Base-by-base conservation (phyloP, 2,888 invertebrate genomes). In the Papilio gigon region DNA sequence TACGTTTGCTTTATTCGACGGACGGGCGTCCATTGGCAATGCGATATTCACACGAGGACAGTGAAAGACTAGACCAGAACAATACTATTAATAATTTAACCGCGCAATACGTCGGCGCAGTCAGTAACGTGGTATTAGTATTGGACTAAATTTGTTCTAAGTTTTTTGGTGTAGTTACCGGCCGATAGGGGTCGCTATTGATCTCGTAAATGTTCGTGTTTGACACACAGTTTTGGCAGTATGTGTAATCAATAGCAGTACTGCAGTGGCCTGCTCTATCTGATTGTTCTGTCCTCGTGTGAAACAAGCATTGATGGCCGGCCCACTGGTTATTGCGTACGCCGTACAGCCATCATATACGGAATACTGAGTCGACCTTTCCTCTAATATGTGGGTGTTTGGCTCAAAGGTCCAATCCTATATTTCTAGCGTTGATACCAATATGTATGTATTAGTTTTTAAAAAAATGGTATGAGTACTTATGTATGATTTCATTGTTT, bases 1-100 rank as follows among this genome's bases (percentile, higher is more conserved):
- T 59, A 59, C 66, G 66, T 66, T 42, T 56, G 58, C 59, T 37
- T 53, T 53, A n/a, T 9, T 17, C 53, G 53, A 53, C 40, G 40
- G 60, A 40, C 40, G 33, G 35, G 9, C 11, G 35, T 35, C 35
- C 20, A 35, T 11, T 44, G 44, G 44, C 22, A 17, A n/a, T 42
- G 17, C 17, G 2, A 17, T n/a, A 5, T 42, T 42, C 42, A 42
- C 42, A 42, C 42, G n/a, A 42, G 42, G 42, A 42, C 17, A 35
- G 42, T 8, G 17, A 42, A 4, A 42, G n/a, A 42, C 17, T 35
- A 5, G 33, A 11, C 8, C 8, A 6, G 9, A 35, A 6, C 17
- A 42, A 17, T 42, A 17, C 42, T 42, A 6, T 4, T 42, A 17
- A 17, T n/a, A n/a, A n/a, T n/a, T n/a, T n/a, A n/a, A n/a, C n/a